phyloP scores from a whole-genome alignment of 2,113 vertebrate species.

The Eurystomus gularis region DNA sequence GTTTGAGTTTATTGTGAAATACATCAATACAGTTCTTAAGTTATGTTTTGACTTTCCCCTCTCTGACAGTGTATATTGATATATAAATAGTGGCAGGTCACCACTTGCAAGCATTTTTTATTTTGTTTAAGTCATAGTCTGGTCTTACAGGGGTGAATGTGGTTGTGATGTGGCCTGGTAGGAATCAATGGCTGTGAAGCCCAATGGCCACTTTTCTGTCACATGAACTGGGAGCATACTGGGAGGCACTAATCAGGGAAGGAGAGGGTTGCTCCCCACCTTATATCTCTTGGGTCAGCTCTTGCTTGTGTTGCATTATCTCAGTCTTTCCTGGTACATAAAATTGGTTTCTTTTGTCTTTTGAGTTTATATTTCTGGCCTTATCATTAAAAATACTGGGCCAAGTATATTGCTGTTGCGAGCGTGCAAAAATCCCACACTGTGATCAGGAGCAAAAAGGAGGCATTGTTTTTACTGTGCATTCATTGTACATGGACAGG shows the following conservation, averaged over 20 bases:
- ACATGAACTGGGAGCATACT: not conserved
- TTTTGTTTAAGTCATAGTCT: not conserved
- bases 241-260: not conserved
- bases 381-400: not conserved
- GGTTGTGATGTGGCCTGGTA: not conserved
- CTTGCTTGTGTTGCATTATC: not conserved
- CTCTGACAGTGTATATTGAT: slow-evolving; percentile 4
- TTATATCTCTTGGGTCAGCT: not conserved
- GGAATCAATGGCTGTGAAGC: not conserved
- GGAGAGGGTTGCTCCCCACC: not conserved
- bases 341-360: not conserved
- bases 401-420: not conserved
- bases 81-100: slow-evolving; percentile 32
- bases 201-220: not conserved
- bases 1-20: slow-evolving; percentile 34
- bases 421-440: not conserved
- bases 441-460: not conserved
- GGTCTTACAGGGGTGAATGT: not conserved
- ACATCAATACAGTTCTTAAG: not conserved
- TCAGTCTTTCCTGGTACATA: not conserved
- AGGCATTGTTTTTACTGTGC: not conserved
- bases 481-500: not conserved
- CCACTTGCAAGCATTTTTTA: not conserved
- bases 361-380: not conserved
- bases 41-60: slow-evolving; percentile 38